Conservation (phyloP, 2,113 vertebrate genomes). For the Ctenomys sociabilis region DNA sequence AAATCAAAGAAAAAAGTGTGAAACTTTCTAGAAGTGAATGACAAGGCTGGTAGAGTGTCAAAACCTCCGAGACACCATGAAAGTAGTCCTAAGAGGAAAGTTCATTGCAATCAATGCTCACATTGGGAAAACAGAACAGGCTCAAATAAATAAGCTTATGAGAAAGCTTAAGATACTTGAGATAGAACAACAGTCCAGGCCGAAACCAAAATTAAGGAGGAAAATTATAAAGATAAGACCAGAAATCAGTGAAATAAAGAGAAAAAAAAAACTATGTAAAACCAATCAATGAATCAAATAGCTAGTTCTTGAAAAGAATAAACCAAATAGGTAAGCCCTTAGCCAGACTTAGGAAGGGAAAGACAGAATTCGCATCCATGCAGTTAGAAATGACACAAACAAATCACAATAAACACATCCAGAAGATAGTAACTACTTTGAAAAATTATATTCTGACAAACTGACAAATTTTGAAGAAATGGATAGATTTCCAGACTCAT, state of each 20-base stretch:
- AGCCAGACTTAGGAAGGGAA: neutral
- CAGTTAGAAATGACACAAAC: neutral
- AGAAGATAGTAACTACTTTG: neutral
- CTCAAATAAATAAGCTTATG: neutral
- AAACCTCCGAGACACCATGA: neutral
- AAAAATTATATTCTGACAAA: neutral
- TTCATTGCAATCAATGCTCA: neutral
- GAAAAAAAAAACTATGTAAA: neutral
- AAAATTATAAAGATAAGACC: neutral
- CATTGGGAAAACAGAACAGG: neutral
- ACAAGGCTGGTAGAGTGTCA: neutral
- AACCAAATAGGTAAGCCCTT: neutral
- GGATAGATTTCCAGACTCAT: neutral
- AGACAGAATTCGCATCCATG: neutral
- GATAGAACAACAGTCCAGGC: neutral
- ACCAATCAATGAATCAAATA: neutral
- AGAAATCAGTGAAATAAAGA: neutral
- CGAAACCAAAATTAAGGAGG: neutral
- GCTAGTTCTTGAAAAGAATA: neutral
- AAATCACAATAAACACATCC: neutral
- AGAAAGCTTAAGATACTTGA: neutral
- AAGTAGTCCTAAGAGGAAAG: neutral
- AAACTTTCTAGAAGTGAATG: neutral
- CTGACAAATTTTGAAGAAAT: neutral
- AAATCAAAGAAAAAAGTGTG: neutral